Evolutionary conservation across 1,140 invertebrate species (phyloP), one percentile per base, ranked within the genome.

Genomic region (Drosophila obscura): DNA sequence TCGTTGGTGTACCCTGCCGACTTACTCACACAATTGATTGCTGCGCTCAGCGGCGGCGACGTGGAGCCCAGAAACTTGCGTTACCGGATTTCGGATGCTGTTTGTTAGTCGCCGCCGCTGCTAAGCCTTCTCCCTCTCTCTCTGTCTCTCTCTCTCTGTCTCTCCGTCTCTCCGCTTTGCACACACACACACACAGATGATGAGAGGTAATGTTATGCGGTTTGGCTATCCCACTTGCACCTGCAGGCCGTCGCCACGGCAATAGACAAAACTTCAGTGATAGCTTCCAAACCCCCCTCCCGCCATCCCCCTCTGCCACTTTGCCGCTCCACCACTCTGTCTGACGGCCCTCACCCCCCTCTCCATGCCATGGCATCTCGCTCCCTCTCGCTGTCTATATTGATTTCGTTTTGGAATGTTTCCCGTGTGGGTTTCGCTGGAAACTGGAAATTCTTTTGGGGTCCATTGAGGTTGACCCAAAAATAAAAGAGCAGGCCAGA

Each of bases 51-150:
- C 8, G 35, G 43, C 35, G 61, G 51, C 26, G 39, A 52, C 51
- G 28, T 76, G 73, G 52, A 77, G 71, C 72, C 66, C 84, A 84
- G 76, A 87, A 87, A 87, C 83, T 87, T 88, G 82, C 82, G 64
- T 83, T 87, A 87, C 82, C 79, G 79, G 82, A 87, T 87, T 87
- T 88, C 46, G 83, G 79, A 88, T 88, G 75, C 83, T 88, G 82
- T 57, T 58, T 72, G 61, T 59, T 59, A 44, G 41, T 72, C 68
- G 60, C 67, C 63, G 62, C 19, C 28, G 35, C 9, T 39, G 11
- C 35, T 39, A 4, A 39, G 9, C 44, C 58, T 53, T 31, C 28
- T 39, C 24, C 11, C 15, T 52, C 9, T 24, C 9, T 8, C 39
- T 13, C 22, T 28, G 45, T 24, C 28, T 24, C 41, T 11, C 16